These are phyloP conservation scores for Gambusia holbrooki DNA, from an alignment of 2,113 vertebrate species.

Conservation along the genomic window DNA sequence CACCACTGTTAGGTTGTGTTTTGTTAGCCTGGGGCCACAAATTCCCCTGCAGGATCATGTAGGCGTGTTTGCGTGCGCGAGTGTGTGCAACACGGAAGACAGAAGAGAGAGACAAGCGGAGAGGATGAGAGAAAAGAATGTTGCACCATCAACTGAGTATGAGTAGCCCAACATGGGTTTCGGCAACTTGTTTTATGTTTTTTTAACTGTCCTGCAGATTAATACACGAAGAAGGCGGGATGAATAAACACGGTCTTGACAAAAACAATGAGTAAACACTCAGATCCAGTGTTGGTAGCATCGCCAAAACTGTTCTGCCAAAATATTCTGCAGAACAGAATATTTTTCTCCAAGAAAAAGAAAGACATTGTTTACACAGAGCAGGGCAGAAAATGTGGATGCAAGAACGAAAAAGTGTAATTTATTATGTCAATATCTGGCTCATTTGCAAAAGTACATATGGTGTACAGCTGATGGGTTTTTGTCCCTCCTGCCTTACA, in stretches of 20 bases:
- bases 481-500: background rate
- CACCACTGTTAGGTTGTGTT: slow-evolving; percentile 61
- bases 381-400: too few relatives aligned
- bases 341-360: too few relatives aligned
- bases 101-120: slow-evolving; percentile 11
- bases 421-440: background rate
- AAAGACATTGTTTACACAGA: background rate
- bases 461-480: background rate
- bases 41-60: slow-evolving; percentile 73
- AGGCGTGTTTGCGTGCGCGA: slow-evolving; percentile 60
- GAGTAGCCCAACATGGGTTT: slow-evolving; percentile 39
- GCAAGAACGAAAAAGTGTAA: too few relatives aligned
- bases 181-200: slow-evolving; percentile 19
- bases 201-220: background rate
- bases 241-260: background rate
- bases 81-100: slow-evolving; percentile 8
- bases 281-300: background rate
- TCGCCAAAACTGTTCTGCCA: background rate
- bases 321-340: background rate
- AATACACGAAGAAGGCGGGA: background rate
- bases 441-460: background rate
- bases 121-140: slow-evolving; percentile 36
- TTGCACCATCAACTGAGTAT: slow-evolving; percentile 65
- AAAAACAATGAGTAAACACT: background rate
- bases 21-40: slow-evolving; percentile 74